phyloP scores from a whole-genome alignment of 2,113 vertebrate genomes.

The Anser cygnoides region DNA sequence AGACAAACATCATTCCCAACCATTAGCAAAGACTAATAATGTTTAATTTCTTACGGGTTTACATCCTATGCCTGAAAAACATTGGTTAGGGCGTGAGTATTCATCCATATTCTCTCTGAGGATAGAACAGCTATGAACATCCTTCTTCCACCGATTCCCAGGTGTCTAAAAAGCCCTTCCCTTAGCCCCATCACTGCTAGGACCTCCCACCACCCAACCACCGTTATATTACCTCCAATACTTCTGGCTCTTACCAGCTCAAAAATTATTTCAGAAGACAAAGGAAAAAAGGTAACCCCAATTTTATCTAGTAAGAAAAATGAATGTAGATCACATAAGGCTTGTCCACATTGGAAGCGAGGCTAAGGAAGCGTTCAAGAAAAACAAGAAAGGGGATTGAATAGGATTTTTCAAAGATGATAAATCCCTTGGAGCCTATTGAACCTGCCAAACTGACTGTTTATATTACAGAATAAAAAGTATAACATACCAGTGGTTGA shows the following conservation, averaged over 20 bases:
- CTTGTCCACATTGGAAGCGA: not conserved
- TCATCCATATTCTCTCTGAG: not conserved
- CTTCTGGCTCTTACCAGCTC: not conserved
- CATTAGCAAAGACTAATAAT: not conserved
- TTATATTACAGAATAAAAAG: not conserved
- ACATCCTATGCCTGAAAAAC: not conserved
- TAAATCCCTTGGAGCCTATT: not conserved
- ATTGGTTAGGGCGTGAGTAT: not conserved
- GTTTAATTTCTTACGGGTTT: not conserved
- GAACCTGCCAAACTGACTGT: not conserved
- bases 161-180: not conserved
- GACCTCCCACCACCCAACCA: not conserved
- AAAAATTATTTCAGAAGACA: not conserved
- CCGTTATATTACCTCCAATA: not conserved
- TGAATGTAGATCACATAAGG: not conserved
- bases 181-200: not conserved
- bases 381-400: not conserved
- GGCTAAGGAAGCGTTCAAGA: not conserved
- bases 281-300: not conserved
- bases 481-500: not conserved
- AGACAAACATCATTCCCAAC: not conserved
- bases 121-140: not conserved
- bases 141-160: not conserved
- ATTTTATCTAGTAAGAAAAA: not conserved
- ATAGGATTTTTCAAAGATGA: not conserved